Evolutionary conservation across 2,888 invertebrate species (phyloP).

Genomic region (Eupithecia vulgata): DNA sequence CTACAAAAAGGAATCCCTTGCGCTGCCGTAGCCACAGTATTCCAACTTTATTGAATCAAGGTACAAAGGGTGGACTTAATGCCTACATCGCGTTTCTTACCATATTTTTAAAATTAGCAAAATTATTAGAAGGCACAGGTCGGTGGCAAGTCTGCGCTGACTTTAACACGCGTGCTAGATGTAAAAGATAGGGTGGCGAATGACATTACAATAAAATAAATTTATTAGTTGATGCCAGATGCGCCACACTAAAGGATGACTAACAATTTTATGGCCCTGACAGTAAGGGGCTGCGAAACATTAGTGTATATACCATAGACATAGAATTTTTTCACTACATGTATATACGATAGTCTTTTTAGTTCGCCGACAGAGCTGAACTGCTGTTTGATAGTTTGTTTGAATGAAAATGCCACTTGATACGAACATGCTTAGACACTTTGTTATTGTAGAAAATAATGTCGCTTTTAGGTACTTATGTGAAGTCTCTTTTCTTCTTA

Average conservation of each 20-base stretch:
- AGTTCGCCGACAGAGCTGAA: conserved; percentile 5
- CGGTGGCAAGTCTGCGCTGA: background rate
- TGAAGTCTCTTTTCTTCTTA: background rate
- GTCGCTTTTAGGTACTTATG: background rate
- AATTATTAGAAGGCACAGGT: background rate
- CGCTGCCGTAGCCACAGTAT: background rate
- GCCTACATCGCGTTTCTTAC: background rate
- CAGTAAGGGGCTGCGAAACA: conserved; percentile 39
- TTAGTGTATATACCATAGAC: no score
- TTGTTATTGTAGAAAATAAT: background rate
- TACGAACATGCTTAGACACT: background rate
- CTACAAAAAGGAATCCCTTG: background rate
- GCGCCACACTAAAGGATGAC: conserved; percentile 60
- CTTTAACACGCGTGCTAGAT: conserved; percentile 45
- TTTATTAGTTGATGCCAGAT: conserved; percentile 62
- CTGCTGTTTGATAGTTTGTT: background rate
- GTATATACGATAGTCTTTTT: no score
- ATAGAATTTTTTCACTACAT: no score
- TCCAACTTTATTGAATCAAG: no score
- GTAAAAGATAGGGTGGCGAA: conserved; percentile 44
- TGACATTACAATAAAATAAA: conserved; percentile 54
- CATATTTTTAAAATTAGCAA: background rate
- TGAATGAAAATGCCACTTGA: background rate
- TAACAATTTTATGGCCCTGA: conserved; percentile 54
- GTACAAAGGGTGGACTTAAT: no score